Evolutionary conservation across 2,113 vertebrate genomes (phyloP), one percentile per base, ranked within the genome.

Genomic region (Sander lucioperca): DNA sequence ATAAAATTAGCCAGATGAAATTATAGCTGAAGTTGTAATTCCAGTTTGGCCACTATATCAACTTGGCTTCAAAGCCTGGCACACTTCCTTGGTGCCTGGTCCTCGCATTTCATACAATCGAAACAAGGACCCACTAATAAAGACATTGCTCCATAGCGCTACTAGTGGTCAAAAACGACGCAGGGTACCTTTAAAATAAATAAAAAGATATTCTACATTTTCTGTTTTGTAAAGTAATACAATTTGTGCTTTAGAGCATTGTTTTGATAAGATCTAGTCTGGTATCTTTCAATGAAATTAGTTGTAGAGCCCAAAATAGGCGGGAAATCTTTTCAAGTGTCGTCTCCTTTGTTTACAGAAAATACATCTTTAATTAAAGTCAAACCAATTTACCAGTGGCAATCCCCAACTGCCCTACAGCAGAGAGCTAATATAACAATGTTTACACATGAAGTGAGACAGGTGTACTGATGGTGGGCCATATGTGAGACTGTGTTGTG

Each of bases 401-500:
- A 50, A 77, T 70, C 53, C 12, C 50, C 39, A 16, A 71, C 33
- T 39, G 54, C 8, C 45, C 43, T 47, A 2, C 47, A 23, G 30
- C 33, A 23, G 36, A n/a, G 7, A 8, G 30, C 25, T 74, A 62
- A 59, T 23, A 67, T 39, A 12, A 10, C 27, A 2, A 23, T 83
- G 67, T 88, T 82, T 82, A 77, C 77, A 80, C 59, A 74, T 59
- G 66, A 81, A 54, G 73, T 10, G 21, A 59, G 78, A 68, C 87
- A 84, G 83, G 86, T 86, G 82, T 54, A 54, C 65, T 16, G 65
- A 61, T 25, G 65, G 50, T 48, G 61, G 6, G 39, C 82, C 86
- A 85, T 88, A 84, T 88, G 90, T 78, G 86, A 72, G 23, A 63
- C 73, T 47, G 67, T 69, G 78, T 79, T 85, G 77, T 85, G 84